phyloP scores from a whole-genome alignment of 2,888 invertebrate species.

The Clistopyga incitator region DNA sequence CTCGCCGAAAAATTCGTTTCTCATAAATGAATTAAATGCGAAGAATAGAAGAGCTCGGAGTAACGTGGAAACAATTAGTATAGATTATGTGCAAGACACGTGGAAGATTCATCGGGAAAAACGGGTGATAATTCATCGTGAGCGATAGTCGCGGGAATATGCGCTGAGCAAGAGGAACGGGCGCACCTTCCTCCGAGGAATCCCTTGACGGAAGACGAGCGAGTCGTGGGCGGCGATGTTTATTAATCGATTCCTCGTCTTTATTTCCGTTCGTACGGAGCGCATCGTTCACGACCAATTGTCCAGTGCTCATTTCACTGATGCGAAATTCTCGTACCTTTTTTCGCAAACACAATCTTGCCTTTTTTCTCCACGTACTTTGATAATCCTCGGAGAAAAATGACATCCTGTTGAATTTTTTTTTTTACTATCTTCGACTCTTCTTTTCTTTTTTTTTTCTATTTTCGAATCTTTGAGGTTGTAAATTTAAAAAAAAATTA shows the following conservation, averaged over 20 bases:
- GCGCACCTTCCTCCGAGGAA: constrained; percentile 3
- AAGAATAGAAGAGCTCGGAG: constrained; percentile 12
- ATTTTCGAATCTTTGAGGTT: too few species aligned
- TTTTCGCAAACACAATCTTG: too few species aligned
- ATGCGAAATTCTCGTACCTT: too few species aligned
- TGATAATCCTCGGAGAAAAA: too few species aligned
- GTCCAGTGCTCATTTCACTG: neutral
- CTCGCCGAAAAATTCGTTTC: constrained; percentile 1
- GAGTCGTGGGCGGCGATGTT: constrained; percentile 13
- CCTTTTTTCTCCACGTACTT: too few species aligned
- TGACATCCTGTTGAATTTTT: too few species aligned
- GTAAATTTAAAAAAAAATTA: too few species aligned
- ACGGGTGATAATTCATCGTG: constrained; percentile 13
- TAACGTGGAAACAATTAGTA: constrained; percentile 42
- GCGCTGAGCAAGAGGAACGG: neutral
- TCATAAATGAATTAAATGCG: constrained; percentile 21
- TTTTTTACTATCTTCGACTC: too few species aligned
- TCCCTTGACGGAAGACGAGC: neutral
- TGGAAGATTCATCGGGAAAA: constrained; percentile 42
- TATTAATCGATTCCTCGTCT: constrained; percentile 27
- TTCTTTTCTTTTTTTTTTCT: too few species aligned
- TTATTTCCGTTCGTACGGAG: neutral
- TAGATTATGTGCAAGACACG: constrained; percentile 24
- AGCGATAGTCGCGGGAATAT: constrained; percentile 28
- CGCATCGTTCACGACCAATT: constrained; percentile 42